Percentiles rank a stretch among this genome's conserved stretches.
Conservation (phyloP, 2,113 vertebrate species). For the Cathartes aura region DNA sequence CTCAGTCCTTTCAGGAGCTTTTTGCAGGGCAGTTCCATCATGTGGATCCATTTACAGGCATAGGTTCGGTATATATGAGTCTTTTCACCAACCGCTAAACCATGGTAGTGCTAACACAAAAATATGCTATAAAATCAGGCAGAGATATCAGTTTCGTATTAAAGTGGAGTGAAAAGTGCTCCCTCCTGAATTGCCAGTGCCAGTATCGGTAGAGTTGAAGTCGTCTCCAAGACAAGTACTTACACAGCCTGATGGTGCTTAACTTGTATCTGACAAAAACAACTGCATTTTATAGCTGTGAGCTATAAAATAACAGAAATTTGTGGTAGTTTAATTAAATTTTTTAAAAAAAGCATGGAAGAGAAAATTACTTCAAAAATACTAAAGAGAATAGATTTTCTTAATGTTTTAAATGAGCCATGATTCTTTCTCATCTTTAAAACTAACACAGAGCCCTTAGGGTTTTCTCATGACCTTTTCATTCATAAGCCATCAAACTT, state of each 20-base stretch:
- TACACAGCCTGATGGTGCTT: neutral
- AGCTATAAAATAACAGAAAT: neutral
- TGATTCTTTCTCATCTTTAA: neutral
- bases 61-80: neutral
- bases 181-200: slow-evolving; percentile 33
- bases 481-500: neutral
- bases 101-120: neutral
- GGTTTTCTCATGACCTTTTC: neutral
- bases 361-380: neutral
- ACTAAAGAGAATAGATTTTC: neutral
- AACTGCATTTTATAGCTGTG: neutral
- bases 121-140: slow-evolving; percentile 9
- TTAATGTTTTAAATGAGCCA: neutral
- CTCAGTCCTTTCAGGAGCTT: neutral
- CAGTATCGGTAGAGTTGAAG: neutral
- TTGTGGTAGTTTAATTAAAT: neutral
- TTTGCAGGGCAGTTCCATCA: neutral
- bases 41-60: neutral
- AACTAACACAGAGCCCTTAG: neutral
- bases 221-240: neutral
- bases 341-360: neutral
- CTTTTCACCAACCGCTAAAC: slow-evolving; percentile 3
- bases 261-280: neutral
- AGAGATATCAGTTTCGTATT: neutral
- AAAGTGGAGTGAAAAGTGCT: slow-evolving; percentile 16